phyloP scores from a whole-genome alignment of 1,140 invertebrate genomes.

The Caenorhabditis briggsae region DNA sequence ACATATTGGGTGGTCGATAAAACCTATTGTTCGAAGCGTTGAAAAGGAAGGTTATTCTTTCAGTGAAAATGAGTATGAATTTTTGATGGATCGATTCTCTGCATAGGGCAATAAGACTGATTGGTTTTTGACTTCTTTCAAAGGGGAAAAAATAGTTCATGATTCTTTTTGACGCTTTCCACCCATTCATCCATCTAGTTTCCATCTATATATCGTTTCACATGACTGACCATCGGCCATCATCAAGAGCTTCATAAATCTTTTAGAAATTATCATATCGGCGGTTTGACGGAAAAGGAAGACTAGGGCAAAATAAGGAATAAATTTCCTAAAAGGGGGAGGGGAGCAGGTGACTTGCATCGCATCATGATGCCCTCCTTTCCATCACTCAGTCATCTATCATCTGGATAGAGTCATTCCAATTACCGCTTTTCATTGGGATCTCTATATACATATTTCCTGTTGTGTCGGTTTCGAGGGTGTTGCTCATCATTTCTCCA shows the following conservation, averaged over 20 bases:
- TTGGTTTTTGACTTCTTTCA: neutral
- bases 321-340: neutral
- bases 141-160: slow-evolving; percentile 30
- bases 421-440: slow-evolving; percentile 44
- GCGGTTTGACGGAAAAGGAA: slow-evolving; percentile 36
- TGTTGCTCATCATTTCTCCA: neutral
- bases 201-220: neutral
- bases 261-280: slow-evolving; percentile 41
- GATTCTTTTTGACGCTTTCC: slow-evolving; percentile 13
- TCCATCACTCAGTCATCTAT: slow-evolving; percentile 31
- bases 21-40: slow-evolving; percentile 24
- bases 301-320: neutral
- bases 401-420: slow-evolving; percentile 48
- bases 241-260: slow-evolving; percentile 53
- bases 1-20: neutral
- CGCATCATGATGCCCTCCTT: slow-evolving; percentile 35
- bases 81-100: neutral
- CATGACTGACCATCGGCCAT: slow-evolving; percentile 46
- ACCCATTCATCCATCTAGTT: neutral
- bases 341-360: slow-evolving; percentile 51
- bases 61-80: neutral
- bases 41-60: slow-evolving; percentile 33
- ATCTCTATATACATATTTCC: neutral
- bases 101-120: neutral
- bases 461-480: neutral